Evolutionary conservation across 2,888 invertebrate genomes (phyloP).

Genomic region (Helleia helle): DNA sequence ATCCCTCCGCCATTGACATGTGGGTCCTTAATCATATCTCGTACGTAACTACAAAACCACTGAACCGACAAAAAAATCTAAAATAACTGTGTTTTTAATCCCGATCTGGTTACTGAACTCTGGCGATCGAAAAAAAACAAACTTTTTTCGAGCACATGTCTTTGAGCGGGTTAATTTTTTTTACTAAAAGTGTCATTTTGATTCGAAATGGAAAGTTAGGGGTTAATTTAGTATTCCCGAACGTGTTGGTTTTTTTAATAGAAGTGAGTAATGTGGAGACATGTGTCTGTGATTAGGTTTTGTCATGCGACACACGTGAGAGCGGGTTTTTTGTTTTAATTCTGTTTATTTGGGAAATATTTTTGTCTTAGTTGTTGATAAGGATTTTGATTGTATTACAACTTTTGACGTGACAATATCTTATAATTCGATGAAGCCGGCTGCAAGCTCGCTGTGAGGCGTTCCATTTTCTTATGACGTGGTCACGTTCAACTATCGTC

Average conservation of each 20-base stretch:
- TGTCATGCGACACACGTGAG: slow-evolving; percentile 58
- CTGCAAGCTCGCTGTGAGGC: no score
- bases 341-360: slow-evolving; percentile 10
- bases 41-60: slow-evolving; percentile 56
- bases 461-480: no score
- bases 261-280: slow-evolving; percentile 56
- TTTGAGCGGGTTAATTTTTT: slow-evolving; percentile 62
- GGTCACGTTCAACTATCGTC: no score
- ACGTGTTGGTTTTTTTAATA: slow-evolving; percentile 37
- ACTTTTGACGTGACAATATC: no score
- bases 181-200: slow-evolving; percentile 55
- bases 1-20: slow-evolving; percentile 47
- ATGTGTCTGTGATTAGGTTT: slow-evolving; percentile 52
- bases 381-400: no score
- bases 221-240: slow-evolving; percentile 57
- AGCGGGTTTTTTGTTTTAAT: slow-evolving; percentile 20
- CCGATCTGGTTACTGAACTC: slow-evolving; percentile 69
- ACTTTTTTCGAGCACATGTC: slow-evolving; percentile 41
- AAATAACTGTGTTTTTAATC: slow-evolving; percentile 62
- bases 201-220: slow-evolving; percentile 64
- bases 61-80: slow-evolving; percentile 55
- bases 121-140: slow-evolving; percentile 32
- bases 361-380: no score
- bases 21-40: slow-evolving; percentile 64
- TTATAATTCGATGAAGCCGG: no score